Conservation (phyloP, 2,113 vertebrate genomes). For the Plecturocebus donacophilus region DNA sequence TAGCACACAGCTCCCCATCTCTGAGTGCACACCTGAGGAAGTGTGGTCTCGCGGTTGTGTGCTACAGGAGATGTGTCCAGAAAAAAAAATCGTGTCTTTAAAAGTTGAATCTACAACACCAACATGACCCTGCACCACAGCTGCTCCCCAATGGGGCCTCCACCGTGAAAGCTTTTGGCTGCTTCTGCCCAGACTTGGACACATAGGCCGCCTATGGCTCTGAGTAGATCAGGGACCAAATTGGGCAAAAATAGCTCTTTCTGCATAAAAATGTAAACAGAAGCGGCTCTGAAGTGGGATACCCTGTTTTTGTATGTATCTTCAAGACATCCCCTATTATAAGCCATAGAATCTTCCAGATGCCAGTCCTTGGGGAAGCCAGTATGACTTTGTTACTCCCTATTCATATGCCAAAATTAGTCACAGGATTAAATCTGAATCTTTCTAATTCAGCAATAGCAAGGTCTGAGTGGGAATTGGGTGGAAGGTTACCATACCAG, state of each 20-base stretch:
- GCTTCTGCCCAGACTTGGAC: neutral
- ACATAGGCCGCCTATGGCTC: neutral
- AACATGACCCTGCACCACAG: rapidly evolving
- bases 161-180: neutral
- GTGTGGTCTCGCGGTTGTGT: rapidly evolving
- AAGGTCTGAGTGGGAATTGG: neutral
- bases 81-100: neutral
- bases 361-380: neutral
- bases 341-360: neutral
- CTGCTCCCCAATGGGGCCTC: neutral
- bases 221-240: neutral
- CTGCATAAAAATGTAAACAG: neutral
- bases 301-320: neutral
- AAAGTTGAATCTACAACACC: neutral
- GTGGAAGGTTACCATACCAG: neutral
- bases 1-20: neutral
- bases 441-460: neutral
- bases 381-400: neutral
- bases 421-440: neutral
- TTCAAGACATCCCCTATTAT: neutral
- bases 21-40: rapidly evolving
- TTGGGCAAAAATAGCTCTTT: neutral
- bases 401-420: neutral
- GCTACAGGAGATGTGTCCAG: neutral
- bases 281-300: neutral